phyloP scores from a whole-genome alignment of 1,140 invertebrate species.

The Hyphantria cunea region DNA sequence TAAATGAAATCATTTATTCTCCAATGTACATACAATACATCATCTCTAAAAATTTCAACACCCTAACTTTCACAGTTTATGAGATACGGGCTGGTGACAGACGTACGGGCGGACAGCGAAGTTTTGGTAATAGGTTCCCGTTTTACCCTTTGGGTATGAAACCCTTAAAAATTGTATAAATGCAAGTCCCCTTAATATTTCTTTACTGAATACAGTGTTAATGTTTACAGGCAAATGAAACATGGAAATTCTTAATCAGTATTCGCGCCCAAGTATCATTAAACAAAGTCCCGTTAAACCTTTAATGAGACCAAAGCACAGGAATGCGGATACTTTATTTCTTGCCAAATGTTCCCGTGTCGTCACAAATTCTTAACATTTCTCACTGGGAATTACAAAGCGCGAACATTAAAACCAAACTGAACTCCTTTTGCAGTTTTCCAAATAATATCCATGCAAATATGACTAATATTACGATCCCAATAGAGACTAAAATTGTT shows the following conservation, averaged over 20 bases:
- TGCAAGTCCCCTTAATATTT: no score
- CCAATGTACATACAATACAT: no score
- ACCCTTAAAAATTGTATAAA: no score
- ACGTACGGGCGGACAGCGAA: no score
- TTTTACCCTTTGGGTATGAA: no score
- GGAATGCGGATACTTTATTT: conserved; percentile 5
- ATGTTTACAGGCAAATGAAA: conserved; percentile 3
- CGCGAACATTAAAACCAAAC: conserved; percentile 27
- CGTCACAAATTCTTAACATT: conserved; percentile 40
- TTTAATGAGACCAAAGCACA: conserved; percentile 27
- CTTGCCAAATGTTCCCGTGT: conserved; percentile 33
- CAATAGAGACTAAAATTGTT: conserved; percentile 7
- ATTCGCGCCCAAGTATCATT: conserved; percentile 5
- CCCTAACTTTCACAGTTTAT: no score
- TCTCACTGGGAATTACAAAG: conserved; percentile 36
- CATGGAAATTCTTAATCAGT: conserved; percentile 28
- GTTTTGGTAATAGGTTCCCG: no score
- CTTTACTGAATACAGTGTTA: no score
- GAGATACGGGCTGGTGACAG: no score
- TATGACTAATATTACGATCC: conserved; percentile 9
- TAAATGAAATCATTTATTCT: no score
- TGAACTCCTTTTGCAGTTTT: conserved; percentile 17
- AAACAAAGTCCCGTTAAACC: conserved; percentile 14
- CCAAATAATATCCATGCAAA: conserved; percentile 1
- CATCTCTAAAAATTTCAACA: no score